Evolutionary conservation across 2,797 vertebrate genomes (phyloP).

Genomic region (Halcyon badia): DNA sequence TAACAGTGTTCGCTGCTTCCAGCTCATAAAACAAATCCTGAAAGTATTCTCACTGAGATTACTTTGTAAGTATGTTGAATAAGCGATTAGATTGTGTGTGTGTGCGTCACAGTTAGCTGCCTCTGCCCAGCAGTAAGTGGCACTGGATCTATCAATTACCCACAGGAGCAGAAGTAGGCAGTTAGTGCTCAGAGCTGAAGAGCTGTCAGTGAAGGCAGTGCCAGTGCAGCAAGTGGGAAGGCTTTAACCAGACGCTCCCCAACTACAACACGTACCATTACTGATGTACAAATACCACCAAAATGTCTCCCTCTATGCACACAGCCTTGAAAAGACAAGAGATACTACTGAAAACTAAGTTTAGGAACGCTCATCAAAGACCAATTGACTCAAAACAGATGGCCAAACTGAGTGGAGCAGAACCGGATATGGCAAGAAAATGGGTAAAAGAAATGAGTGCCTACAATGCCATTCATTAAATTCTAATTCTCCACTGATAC

Average conservation of each 20-base stretch:
- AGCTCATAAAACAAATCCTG: slow-evolving; percentile 28
- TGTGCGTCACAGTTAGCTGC: not conserved
- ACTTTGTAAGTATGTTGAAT: not conserved
- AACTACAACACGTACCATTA: not conserved
- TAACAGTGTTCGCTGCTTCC: not conserved
- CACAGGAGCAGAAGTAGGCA: not conserved
- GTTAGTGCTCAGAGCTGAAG: not conserved
- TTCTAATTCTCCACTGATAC: not conserved
- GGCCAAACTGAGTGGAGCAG: not conserved
- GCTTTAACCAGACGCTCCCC: not conserved
- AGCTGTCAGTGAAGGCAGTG: not conserved
- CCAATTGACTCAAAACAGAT: not conserved
- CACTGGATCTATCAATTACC: not conserved
- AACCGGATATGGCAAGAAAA: not conserved
- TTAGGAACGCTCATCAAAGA: not conserved
- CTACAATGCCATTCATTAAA: not conserved
- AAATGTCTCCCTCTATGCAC: not conserved
- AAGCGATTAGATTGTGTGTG: not conserved
- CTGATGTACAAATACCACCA: not conserved
- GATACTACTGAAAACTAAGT: not conserved
- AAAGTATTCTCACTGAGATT: not conserved
- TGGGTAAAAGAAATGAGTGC: not conserved
- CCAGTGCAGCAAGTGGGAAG: not conserved
- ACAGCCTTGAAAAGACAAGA: not conserved
- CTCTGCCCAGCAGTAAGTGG: not conserved